Conservation (phyloP, 2,888 invertebrate genomes). For the Lochmaea crataegi region DNA sequence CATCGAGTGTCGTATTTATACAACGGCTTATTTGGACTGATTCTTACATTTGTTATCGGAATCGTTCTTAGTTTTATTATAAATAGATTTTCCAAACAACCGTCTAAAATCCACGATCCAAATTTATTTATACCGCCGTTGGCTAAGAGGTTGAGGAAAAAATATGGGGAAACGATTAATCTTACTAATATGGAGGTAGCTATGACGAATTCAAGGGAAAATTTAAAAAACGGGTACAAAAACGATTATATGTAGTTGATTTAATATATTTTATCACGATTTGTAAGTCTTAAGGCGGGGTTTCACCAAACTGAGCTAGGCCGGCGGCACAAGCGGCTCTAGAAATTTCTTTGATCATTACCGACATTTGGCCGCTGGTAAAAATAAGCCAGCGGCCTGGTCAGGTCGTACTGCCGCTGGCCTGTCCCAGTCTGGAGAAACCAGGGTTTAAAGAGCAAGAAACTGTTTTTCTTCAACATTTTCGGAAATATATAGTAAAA, state of each 20-base stretch:
- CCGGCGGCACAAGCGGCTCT: no score
- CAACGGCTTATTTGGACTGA: conserved; percentile 72
- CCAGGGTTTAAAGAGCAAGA: no score
- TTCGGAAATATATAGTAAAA: background rate
- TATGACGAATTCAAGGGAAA: conserved; percentile 36
- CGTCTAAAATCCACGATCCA: conserved; percentile 62
- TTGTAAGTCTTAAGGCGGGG: no score
- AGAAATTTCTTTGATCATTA: no score
- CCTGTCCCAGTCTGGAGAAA: no score
- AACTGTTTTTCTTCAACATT: no score
- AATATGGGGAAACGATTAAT: conserved; percentile 27
- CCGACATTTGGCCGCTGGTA: no score
- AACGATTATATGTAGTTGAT: background rate
- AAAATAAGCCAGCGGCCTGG: no score
- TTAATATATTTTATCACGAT: no score
- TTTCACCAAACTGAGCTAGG: no score
- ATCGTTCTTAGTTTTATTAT: conserved; percentile 66
- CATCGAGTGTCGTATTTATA: conserved; percentile 80
- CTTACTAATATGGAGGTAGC: conserved; percentile 29
- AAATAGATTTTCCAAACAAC: conserved; percentile 54
- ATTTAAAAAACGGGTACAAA: conserved; percentile 24
- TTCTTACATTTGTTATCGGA: conserved; percentile 68
- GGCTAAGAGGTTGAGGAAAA: conserved; percentile 59
- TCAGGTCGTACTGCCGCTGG: no score
- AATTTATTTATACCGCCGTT: conserved; percentile 71